A percentile compares a stretch with the other conserved stretches of the same genome.
Evolutionary conservation across 2,113 vertebrate genomes (phyloP).

Genomic region (Monarcha castaneiventris): DNA sequence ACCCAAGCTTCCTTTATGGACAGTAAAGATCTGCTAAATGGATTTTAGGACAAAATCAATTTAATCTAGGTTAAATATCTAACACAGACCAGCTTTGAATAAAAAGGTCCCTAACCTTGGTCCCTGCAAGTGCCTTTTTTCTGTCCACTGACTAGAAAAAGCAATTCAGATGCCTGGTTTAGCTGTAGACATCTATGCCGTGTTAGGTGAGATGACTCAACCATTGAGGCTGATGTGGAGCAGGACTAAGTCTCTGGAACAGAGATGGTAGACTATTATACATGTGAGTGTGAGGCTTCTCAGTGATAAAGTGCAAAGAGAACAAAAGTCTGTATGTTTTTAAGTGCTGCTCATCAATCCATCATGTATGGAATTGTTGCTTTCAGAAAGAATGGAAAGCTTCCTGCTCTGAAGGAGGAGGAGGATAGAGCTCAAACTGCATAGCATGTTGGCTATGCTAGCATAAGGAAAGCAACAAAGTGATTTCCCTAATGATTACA

Average conservation of each 20-base stretch:
- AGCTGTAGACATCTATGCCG: not conserved
- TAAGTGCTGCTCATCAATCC: not conserved
- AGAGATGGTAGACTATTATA: not conserved
- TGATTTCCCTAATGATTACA: constrained; percentile 38
- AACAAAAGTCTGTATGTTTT: not conserved
- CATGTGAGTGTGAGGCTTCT: not conserved
- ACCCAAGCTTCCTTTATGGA: not conserved
- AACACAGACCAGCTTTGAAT: not conserved
- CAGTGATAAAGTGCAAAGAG: not conserved
- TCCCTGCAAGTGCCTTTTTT: not conserved
- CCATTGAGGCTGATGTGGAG: not conserved
- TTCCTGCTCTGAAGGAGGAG: not conserved
- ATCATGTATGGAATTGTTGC: not conserved
- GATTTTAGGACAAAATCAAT: not conserved
- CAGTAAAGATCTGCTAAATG: not conserved
- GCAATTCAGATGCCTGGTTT: not conserved
- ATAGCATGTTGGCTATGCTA: not conserved
- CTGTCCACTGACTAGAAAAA: not conserved
- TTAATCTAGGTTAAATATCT: not conserved
- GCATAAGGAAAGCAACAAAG: constrained; percentile 8
- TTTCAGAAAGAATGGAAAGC: not conserved
- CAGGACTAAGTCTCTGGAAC: not conserved
- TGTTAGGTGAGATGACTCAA: not conserved
- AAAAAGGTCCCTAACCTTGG: not conserved
- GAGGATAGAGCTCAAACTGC: not conserved